A percentile compares a stretch with the other conserved stretches of the same genome.
phyloP scores from a whole-genome alignment of 2,797 vertebrate genomes.

The Eurystomus glaucurus region DNA sequence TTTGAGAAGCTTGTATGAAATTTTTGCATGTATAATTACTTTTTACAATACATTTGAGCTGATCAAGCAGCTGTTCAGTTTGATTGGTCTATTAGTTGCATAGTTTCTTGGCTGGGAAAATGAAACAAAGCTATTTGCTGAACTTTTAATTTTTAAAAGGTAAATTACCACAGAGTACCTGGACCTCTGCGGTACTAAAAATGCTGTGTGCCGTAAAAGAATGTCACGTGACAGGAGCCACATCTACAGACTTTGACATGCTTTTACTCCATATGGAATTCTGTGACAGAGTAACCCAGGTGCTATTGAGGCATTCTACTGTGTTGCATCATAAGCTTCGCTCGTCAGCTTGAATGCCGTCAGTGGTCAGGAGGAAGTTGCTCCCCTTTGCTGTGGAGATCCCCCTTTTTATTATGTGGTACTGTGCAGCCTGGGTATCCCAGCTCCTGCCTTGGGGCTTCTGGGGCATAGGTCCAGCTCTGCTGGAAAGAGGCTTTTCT shows the following conservation, averaged over 20 bases:
- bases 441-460: background rate
- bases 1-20: background rate
- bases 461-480: background rate
- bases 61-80: background rate
- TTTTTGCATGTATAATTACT: background rate
- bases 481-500: background rate
- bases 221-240: background rate
- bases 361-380: background rate
- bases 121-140: background rate
- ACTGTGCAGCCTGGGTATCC: rapidly evolving
- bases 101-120: background rate
- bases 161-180: background rate
- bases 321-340: background rate
- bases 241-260: rapidly evolving
- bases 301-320: background rate
- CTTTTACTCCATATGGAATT: background rate
- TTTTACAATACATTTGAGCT: slow-evolving; percentile 9
- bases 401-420: background rate
- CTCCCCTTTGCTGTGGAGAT: background rate
- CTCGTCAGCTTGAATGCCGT: background rate
- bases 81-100: background rate
- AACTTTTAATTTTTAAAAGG: background rate
- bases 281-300: background rate
- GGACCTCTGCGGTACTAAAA: background rate
- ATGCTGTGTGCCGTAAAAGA: background rate